A percentile compares a stretch with the other conserved stretches of the same genome.
Conservation (phyloP, 1,140 invertebrate genomes). For the Aphis gossypii region DNA sequence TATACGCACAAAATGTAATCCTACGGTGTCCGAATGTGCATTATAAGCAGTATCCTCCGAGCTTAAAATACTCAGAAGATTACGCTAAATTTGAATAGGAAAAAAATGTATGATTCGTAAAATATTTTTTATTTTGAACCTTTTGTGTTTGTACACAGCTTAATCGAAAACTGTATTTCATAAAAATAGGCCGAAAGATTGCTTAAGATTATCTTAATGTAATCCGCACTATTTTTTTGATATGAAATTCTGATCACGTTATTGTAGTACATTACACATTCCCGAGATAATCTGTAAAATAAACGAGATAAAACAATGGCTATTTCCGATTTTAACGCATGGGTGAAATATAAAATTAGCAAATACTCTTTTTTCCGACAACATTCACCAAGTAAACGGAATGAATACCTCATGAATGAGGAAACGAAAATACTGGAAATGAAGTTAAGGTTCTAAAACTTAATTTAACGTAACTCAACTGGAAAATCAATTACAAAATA, state of each 20-base stretch:
- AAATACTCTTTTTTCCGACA: not conserved
- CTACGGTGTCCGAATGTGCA: not conserved
- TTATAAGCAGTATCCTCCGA: not conserved
- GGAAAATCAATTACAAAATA: constrained; percentile 43
- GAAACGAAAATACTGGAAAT: constrained; percentile 14
- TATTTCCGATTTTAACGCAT: not conserved
- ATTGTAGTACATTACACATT: not conserved
- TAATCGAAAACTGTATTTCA: not conserved
- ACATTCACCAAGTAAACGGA: not conserved
- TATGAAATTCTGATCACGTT: not conserved
- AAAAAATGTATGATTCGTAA: not conserved
- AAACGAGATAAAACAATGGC: constrained; percentile 10
- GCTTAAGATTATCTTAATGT: not conserved
- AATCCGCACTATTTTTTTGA: not conserved
- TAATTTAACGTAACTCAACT: constrained; percentile 45
- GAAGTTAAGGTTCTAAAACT: constrained; percentile 6
- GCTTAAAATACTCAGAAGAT: constrained; percentile 6
- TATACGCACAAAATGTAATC: not conserved
- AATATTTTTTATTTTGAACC: not conserved
- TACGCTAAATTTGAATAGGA: not conserved
- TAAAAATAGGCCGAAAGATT: not conserved
- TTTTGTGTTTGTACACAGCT: not conserved
- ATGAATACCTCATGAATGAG: not conserved
- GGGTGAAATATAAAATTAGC: constrained; percentile 11
- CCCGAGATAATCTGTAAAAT: not conserved